Percentiles rank a stretch among this genome's conserved stretches.
phyloP scores from a whole-genome alignment of 2,888 invertebrate species.

The Epistrophella euchroma region DNA sequence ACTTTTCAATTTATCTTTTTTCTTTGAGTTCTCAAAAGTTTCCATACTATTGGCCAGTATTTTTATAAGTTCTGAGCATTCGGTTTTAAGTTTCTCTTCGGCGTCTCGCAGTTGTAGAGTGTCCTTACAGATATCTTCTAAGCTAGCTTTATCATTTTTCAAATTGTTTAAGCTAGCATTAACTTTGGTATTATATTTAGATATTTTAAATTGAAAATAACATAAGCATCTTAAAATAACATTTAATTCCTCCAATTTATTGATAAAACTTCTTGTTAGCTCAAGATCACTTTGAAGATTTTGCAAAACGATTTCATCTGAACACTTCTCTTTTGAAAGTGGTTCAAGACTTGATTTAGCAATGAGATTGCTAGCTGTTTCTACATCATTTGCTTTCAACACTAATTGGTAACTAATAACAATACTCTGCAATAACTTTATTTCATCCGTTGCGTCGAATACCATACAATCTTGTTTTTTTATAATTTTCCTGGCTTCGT shows the following conservation, averaged over 20 bases:
- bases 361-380: conserved; percentile 51
- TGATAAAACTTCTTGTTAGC: conserved; percentile 23
- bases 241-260: conserved; percentile 42
- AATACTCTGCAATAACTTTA: conserved; percentile 77
- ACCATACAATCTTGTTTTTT: not conserved
- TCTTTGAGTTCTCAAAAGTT: not conserved
- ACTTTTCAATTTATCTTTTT: not conserved
- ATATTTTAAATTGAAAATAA: conserved; percentile 40
- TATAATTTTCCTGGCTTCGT: conserved; percentile 12
- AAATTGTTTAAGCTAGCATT: conserved; percentile 13
- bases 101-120: conserved; percentile 3
- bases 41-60: conserved; percentile 36
- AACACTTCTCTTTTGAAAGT: not conserved
- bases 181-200: conserved; percentile 30
- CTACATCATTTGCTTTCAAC: conserved; percentile 76
- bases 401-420: conserved; percentile 77
- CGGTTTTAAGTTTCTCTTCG: conserved; percentile 25
- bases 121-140: not conserved
- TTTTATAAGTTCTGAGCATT: conserved; percentile 34
- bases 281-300: conserved; percentile 24
- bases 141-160: conserved; percentile 17
- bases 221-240: conserved; percentile 24
- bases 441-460: conserved; percentile 76
- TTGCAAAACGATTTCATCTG: not conserved
- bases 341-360: not conserved